phyloP scores from a whole-genome alignment of 2,888 invertebrate genomes.

The Leucoptera coffeella region DNA sequence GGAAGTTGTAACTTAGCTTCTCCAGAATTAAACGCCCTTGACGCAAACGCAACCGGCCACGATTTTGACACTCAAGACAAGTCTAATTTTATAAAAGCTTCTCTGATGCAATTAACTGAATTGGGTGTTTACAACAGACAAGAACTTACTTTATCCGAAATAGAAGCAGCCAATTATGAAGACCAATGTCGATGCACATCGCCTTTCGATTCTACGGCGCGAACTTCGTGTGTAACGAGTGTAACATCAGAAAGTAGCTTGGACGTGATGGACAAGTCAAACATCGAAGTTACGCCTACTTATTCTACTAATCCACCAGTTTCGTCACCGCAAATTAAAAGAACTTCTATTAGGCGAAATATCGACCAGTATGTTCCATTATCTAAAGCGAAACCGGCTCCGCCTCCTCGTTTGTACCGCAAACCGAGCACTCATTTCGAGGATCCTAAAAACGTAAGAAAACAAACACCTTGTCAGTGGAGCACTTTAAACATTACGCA shows the following conservation, averaged over 20 bases:
- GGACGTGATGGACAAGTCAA: slow-evolving; percentile 39
- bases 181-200: slow-evolving; percentile 67
- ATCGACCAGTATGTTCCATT: slow-evolving; percentile 36
- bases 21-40: slow-evolving; percentile 56
- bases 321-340: slow-evolving; percentile 39
- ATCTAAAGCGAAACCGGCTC: slow-evolving; percentile 33
- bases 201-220: slow-evolving; percentile 66
- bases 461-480: slow-evolving; percentile 34
- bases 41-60: slow-evolving; percentile 19
- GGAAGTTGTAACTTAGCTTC: slow-evolving; percentile 73
- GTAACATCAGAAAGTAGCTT: slow-evolving; percentile 52
- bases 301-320: slow-evolving; percentile 37
- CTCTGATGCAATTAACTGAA: slow-evolving; percentile 23
- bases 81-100: slow-evolving; percentile 46
- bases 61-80: slow-evolving; percentile 34
- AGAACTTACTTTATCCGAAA: slow-evolving; percentile 48
- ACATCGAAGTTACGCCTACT: slow-evolving; percentile 44
- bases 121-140: slow-evolving; percentile 21
- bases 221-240: slow-evolving; percentile 57
- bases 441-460: slow-evolving; percentile 40
- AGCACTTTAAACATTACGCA: slow-evolving; percentile 43
- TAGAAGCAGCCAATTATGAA: slow-evolving; percentile 57
- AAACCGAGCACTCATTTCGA: slow-evolving; percentile 41
- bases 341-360: slow-evolving; percentile 39
- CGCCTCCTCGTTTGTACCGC: slow-evolving; percentile 38